Evolutionary conservation across 2,888 invertebrate genomes (phyloP), one percentile per base, ranked within the genome.

Genomic region (Imbricaverruca yamaguchii): DNA sequence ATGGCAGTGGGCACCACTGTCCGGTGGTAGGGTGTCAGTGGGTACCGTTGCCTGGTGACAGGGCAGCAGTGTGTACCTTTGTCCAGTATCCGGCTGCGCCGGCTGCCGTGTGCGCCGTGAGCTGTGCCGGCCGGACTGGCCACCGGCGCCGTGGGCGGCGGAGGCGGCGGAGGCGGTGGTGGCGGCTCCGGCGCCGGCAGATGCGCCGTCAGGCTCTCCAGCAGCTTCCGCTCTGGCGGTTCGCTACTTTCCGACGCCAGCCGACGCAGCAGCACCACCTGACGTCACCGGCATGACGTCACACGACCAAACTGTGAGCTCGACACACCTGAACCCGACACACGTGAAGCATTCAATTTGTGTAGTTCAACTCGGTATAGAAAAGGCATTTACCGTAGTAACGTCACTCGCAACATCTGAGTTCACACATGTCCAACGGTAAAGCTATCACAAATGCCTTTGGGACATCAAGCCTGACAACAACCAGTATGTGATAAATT

Each of bases 151-250:
- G 59, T 21, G n/a, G 81, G 39, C n/a, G 55, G 23, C 21, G 53
- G 53, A 3, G 69, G 63, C n/a, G 57, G 74, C 21, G 55, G 81
- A 53, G 69, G 15, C 21, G 57, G 56, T 9, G 63, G 65, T 3
- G 61, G 55, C 55, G 77, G 80, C 25, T 81, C 81, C 53, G 82
- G 81, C n/a, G 63, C 18, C 82, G 82, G 65, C 69, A 74, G 81
- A 57, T 61, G 88, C 87, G 4, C 86, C 85, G 55, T 87, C 87
- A 53, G 89, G 88, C 84, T 90, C 89, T 77, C 92, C 86, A 85
- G 95, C 90, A 56, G 90, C 88, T 86, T 95, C 95, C 84, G 96
- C 89, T 81, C 96, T 90, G 82, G 93, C 91, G 83, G 92, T 92
- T 84, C 96, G 91, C 84, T 92, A 92, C 85, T 59, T 25, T 59